Evolutionary conservation across 1,140 invertebrate genomes (phyloP).

Genomic region (Danaus melanippus): DNA sequence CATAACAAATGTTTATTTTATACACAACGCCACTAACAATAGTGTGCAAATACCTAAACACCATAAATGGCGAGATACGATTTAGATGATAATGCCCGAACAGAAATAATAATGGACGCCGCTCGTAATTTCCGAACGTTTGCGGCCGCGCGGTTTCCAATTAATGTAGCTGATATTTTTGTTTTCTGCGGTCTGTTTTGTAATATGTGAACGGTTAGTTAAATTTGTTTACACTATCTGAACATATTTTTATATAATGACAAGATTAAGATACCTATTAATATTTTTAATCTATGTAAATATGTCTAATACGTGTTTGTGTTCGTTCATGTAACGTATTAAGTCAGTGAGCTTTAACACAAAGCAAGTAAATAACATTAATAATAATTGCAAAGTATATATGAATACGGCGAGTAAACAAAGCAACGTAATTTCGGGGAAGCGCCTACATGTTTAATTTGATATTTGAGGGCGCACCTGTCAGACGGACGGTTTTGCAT

Average conservation of each 20-base stretch:
- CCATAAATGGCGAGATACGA: conserved; percentile 63
- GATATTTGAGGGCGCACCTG: conserved; percentile 64
- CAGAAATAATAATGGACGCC: conserved; percentile 59
- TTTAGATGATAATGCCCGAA: conserved; percentile 65
- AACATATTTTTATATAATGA: no score
- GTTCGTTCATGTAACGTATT: no score
- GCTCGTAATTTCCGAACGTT: conserved; percentile 45
- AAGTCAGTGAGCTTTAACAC: no score
- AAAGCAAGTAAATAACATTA: no score
- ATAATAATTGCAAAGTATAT: no score
- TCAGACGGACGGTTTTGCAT: conserved; percentile 59
- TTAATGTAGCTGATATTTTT: conserved; percentile 20
- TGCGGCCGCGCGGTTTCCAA: conserved; percentile 31
- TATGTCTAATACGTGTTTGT: no score
- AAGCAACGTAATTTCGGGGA: conserved; percentile 11
- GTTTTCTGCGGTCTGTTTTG: conserved; percentile 5
- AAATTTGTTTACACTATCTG: no score
- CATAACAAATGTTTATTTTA: conserved; percentile 72
- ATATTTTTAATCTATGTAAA: no score
- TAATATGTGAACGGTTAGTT: neutral
- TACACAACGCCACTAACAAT: conserved; percentile 72
- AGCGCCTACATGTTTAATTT: conserved; percentile 59
- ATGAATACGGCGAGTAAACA: conserved; percentile 1
- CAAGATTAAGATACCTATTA: no score
- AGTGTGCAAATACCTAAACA: conserved; percentile 71